phyloP scores from a whole-genome alignment of 2,888 invertebrate species.

The Hypsopygia costalis region DNA sequence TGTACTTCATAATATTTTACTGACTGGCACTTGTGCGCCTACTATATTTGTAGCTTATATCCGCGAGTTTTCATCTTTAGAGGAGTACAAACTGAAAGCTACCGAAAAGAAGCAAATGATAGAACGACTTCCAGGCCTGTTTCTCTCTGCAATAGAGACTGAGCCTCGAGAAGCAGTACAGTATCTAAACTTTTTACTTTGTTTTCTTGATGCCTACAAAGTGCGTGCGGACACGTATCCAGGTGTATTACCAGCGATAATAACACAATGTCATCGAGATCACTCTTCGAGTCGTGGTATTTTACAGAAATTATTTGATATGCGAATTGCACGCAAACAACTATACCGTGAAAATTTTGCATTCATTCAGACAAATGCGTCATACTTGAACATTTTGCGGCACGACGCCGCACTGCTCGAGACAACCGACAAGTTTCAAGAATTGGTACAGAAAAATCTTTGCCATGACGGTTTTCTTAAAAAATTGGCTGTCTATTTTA shows the following conservation, averaged over 20 bases:
- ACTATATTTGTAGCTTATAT: constrained; percentile 33
- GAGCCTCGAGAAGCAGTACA: background rate
- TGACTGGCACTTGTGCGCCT: constrained; percentile 20
- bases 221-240: constrained; percentile 21
- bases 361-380: constrained; percentile 35
- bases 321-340: constrained; percentile 38
- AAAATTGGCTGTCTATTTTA: constrained; percentile 44
- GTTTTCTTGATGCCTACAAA: background rate
- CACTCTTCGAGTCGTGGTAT: constrained; percentile 20
- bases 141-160: background rate
- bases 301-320: constrained; percentile 32
- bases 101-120: constrained; percentile 32
- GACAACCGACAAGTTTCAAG: constrained; percentile 22
- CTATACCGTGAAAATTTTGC: constrained; percentile 39
- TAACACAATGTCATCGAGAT: constrained; percentile 26
- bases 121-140: constrained; percentile 20
- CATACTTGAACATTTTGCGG: constrained; percentile 48
- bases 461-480: constrained; percentile 35
- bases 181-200: background rate
- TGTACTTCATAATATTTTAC: constrained; percentile 41
- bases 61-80: constrained; percentile 36
- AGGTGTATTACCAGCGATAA: constrained; percentile 27
- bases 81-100: constrained; percentile 36
- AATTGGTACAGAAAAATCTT: constrained; percentile 19
- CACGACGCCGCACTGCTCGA: constrained; percentile 37